Evolutionary conservation across 1,140 invertebrate genomes (phyloP), one percentile per base, ranked within the genome.

Genomic region (Yoshiicerus persimilis): DNA sequence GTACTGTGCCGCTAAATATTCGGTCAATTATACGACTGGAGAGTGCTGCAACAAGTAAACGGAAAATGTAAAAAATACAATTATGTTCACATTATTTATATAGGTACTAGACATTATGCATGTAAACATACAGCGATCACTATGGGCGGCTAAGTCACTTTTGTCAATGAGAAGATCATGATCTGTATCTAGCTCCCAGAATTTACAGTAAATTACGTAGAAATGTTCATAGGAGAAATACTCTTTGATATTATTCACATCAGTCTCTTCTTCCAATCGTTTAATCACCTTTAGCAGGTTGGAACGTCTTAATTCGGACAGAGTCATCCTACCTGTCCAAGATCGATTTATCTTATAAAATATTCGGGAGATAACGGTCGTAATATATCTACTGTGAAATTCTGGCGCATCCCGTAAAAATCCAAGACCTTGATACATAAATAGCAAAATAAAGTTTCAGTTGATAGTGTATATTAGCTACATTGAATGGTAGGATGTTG

Each of bases 181-280:
- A 94, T 99, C 99, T 89, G 97, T 95, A 93, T 99, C 99, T 89
- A 99, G 93, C 93, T 99, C 99, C 99, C 99, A 99, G 93, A 99
- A 99, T 93, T 99, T 99, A 94, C 99, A 99, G 92, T 99, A 99
- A 92, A 99, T 99, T 30, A 99, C 99, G 93, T 99, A 99, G 93
- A 99, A 99, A 93, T 99, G 99, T 70, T 91, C 90, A 85, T 91
- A 91, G 11, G 90, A 91, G 88, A 89, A 91, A 75, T 89, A 90
- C 64, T 91, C 90, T 23, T 89, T 91, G 77, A 91, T 89, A 30
- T 77, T 87, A 87, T 91, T 91, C 11, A 91, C 87, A 87, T 91
- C 91, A 90, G 91, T 91, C 89, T 91, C 91, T 88, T 92, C 90
- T 85, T 97, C 96, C 39, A 97, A 93, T 30, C 96, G 91, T 90